Percentiles rank a stretch among this genome's conserved stretches.
phyloP scores from a whole-genome alignment of 64 coral and sea anemone species.

The Porites lutea region DNA sequence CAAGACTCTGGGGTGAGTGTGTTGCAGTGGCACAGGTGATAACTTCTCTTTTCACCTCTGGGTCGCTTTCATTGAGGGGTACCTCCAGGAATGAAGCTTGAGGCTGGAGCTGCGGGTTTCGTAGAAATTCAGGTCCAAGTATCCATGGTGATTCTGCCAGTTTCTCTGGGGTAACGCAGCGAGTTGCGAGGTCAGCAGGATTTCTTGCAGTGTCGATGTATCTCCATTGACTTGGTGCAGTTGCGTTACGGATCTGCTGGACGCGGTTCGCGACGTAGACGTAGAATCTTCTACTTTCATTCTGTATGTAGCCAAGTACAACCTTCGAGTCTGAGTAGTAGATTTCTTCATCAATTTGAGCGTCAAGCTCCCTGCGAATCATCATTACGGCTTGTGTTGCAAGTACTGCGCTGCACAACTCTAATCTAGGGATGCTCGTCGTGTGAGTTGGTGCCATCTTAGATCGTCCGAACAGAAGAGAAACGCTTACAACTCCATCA shows the following conservation, averaged over 20 bases:
- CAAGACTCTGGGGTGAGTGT: no score
- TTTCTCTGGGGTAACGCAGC: background rate
- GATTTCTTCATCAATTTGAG: background rate
- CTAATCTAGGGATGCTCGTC: slow-evolving; percentile 1
- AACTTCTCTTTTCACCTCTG: slow-evolving; percentile 26
- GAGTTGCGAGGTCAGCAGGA: slow-evolving; percentile 60
- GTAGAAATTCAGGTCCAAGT: slow-evolving; percentile 45
- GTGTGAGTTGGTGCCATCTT: slow-evolving; percentile 25
- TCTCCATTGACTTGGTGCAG: slow-evolving; percentile 43
- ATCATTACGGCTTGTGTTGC: background rate
- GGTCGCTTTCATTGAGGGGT: background rate
- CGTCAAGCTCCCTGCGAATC: slow-evolving; percentile 18
- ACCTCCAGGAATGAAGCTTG: background rate
- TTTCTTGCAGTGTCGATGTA: slow-evolving; percentile 62
- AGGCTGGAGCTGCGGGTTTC: background rate
- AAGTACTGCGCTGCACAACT: slow-evolving; percentile 24
- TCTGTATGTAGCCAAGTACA: slow-evolving; percentile 31
- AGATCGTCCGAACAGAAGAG: slow-evolving; percentile 24
- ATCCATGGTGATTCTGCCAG: slow-evolving; percentile 25
- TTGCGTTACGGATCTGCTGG: background rate
- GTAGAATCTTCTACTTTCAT: slow-evolving; percentile 41
- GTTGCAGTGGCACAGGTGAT: background rate
- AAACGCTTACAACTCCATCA: background rate
- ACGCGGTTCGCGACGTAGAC: slow-evolving; percentile 53
- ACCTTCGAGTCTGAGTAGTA: slow-evolving; percentile 53